Conservation (phyloP, 1,140 invertebrate species). For the Drosophila novamexicana region DNA sequence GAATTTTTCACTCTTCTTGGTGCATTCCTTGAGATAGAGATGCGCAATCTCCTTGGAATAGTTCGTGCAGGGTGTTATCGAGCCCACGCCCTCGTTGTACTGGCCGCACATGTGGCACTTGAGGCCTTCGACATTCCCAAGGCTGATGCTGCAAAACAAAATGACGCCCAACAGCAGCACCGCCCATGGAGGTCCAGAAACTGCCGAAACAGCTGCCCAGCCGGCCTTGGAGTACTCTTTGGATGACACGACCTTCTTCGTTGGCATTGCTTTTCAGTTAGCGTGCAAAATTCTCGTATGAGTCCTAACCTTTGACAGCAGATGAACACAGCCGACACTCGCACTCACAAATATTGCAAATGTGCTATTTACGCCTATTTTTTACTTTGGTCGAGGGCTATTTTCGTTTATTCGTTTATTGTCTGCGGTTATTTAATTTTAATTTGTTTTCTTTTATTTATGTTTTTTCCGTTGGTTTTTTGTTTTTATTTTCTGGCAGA, state of each 20-base stretch:
- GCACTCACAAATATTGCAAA: slow-evolving; percentile 56
- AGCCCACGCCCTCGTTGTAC: slow-evolving; percentile 92
- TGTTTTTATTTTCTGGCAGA: too few species aligned
- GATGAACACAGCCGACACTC: slow-evolving; percentile 19
- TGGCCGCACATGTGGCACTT: slow-evolving; percentile 91
- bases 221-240: slow-evolving; percentile 39
- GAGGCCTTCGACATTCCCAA: slow-evolving; percentile 85
- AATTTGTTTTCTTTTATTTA: background rate
- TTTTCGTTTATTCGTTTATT: background rate
- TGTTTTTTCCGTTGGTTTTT: background rate
- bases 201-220: slow-evolving; percentile 34
- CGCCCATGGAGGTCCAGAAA: slow-evolving; percentile 12
- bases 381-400: slow-evolving; percentile 18
- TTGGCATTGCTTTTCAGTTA: slow-evolving; percentile 64
- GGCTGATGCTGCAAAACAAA: slow-evolving; percentile 57
- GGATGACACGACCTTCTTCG: slow-evolving; percentile 37
- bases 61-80: slow-evolving; percentile 92
- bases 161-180: slow-evolving; percentile 48
- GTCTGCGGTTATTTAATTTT: background rate
- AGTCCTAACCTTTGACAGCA: slow-evolving; percentile 62
- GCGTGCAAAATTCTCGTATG: slow-evolving; percentile 66
- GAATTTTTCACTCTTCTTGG: slow-evolving; percentile 86
- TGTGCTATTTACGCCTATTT: slow-evolving; percentile 37
- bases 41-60: slow-evolving; percentile 87
- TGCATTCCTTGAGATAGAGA: slow-evolving; percentile 88